phyloP scores from a whole-genome alignment of 1,140 invertebrate genomes.

The Megalopta genalis region DNA sequence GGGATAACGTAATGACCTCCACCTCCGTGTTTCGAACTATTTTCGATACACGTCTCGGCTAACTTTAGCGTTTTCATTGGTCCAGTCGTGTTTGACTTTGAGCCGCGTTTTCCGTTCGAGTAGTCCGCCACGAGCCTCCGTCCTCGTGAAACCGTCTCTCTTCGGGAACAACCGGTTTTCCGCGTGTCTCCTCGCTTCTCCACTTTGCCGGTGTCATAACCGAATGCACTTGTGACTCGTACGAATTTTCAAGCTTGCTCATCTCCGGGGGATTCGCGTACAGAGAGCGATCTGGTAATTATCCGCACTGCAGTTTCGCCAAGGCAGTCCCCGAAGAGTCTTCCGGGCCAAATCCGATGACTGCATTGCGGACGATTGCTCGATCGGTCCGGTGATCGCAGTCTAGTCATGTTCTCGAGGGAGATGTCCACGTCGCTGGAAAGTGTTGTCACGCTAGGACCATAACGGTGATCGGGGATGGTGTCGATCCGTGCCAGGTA shows the following conservation, averaged over 20 bases:
- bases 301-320: too few species aligned
- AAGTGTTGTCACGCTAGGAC: background rate
- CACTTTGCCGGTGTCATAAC: too few species aligned
- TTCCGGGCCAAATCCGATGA: too few species aligned
- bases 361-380: too few species aligned
- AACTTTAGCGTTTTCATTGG: constrained; percentile 75
- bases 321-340: too few species aligned
- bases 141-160: background rate
- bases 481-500: background rate
- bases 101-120: constrained; percentile 36
- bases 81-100: constrained; percentile 66
- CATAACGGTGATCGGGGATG: background rate
- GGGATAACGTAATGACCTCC: constrained; percentile 72
- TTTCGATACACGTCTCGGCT: constrained; percentile 72
- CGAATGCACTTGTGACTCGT: too few species aligned
- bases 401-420: background rate
- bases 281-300: too few species aligned
- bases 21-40: constrained; percentile 75
- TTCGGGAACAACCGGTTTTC: background rate
- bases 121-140: background rate
- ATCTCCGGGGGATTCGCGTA: too few species aligned
- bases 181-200: background rate
- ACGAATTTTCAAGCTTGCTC: too few species aligned
- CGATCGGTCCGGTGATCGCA: too few species aligned
- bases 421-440: too few species aligned